Evolutionary conservation across 2,888 invertebrate genomes (phyloP).

Genomic region (Drosophila neotestacea): DNA sequence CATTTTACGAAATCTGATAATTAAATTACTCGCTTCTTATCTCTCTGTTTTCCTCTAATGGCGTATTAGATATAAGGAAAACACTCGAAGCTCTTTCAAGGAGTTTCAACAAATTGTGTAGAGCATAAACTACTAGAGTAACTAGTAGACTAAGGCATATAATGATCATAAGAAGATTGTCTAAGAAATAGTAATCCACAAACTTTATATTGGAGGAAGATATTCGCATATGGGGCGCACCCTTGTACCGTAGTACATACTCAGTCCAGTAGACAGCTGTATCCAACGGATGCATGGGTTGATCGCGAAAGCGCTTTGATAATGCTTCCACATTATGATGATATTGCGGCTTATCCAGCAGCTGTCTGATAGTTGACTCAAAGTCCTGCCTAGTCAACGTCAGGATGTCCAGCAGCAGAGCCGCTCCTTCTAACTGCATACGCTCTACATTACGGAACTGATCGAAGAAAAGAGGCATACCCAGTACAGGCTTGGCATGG

Average conservation of each 20-base stretch:
- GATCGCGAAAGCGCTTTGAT: constrained; percentile 78
- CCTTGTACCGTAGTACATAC: constrained; percentile 80
- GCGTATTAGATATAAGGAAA: background rate
- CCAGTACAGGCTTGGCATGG: constrained; percentile 85
- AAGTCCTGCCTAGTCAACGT: constrained; percentile 80
- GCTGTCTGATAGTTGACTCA: constrained; percentile 44
- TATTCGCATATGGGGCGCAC: constrained; percentile 81
- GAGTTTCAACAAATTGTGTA: constrained; percentile 13
- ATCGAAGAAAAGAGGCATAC: constrained; percentile 86
- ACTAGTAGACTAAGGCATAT: constrained; percentile 27
- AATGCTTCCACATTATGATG: constrained; percentile 37
- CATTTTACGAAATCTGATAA: background rate
- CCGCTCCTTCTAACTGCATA: constrained; percentile 74
- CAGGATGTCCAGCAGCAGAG: constrained; percentile 74
- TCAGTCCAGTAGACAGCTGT: constrained; percentile 83
- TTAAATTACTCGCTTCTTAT: background rate
- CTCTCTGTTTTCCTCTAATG: background rate
- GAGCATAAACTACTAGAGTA: constrained; percentile 26
- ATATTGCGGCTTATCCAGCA: constrained; percentile 64
- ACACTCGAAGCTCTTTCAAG: background rate
- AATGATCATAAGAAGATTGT: constrained; percentile 64
- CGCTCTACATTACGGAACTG: constrained; percentile 85
- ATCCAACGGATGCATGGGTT: constrained; percentile 78
- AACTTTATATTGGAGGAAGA: constrained; percentile 73
- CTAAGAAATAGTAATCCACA: constrained; percentile 76